phyloP scores from a whole-genome alignment of 2,888 invertebrate species.

The Uloborus plumipes region DNA sequence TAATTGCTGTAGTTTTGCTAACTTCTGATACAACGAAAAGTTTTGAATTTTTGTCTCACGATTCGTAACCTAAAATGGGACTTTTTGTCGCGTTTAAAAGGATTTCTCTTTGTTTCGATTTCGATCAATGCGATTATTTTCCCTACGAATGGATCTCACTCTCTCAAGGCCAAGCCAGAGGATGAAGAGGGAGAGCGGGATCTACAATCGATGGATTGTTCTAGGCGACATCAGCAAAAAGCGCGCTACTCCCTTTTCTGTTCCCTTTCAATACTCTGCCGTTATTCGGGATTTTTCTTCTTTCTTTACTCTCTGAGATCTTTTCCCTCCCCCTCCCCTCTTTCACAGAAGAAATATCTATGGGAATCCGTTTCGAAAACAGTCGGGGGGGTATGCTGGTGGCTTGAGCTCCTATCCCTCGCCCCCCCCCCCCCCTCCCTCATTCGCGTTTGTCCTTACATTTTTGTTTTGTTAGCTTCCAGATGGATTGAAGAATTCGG shows the following conservation, averaged over 20 bases:
- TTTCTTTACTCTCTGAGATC: constrained; percentile 14
- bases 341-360: constrained; percentile 32
- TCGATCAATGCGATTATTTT: constrained; percentile 55
- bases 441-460: constrained; percentile 26
- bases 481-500: constrained; percentile 34
- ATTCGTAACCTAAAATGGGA: constrained; percentile 32
- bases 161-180: constrained; percentile 37
- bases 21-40: too few species aligned
- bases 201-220: constrained; percentile 49
- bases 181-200: constrained; percentile 1
- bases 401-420: constrained; percentile 12
- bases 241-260: constrained; percentile 12
- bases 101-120: constrained; percentile 36
- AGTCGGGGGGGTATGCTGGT: not conserved
- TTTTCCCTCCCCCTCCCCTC: too few species aligned
- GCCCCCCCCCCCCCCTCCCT: constrained; percentile 17
- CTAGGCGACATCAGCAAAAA: constrained; percentile 21
- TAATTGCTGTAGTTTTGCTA: too few species aligned
- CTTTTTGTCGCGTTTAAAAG: constrained; percentile 20
- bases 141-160: constrained; percentile 40
- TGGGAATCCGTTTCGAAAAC: constrained; percentile 45
- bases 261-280: constrained; percentile 16
- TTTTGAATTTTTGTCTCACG: not conserved
- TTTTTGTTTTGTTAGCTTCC: constrained; percentile 43
- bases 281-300: constrained; percentile 21